phyloP scores from a whole-genome alignment of 2,797 vertebrate species.

The Anabacerthia variegaticeps region DNA sequence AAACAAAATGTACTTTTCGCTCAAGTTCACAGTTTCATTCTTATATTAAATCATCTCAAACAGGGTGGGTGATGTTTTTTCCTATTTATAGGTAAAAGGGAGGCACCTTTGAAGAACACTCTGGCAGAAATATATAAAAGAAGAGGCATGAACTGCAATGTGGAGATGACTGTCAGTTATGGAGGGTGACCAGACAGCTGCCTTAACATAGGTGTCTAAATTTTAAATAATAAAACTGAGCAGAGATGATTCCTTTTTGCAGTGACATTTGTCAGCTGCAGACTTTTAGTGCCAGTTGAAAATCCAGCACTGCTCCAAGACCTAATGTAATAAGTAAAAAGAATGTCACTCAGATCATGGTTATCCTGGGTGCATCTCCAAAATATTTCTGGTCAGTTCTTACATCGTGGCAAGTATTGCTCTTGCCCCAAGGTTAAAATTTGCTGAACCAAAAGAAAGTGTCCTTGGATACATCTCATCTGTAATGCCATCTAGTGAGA shows the following conservation, averaged over 20 bases:
- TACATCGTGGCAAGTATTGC: background rate
- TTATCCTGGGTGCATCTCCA: background rate
- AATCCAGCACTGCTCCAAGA: background rate
- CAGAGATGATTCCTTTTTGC: background rate
- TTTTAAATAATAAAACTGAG: background rate
- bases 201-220: background rate
- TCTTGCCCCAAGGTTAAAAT: background rate
- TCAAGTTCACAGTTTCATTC: background rate
- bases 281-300: background rate
- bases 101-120: background rate
- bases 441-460: background rate
- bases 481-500: background rate
- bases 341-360: background rate
- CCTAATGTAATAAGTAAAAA: background rate
- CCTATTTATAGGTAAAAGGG: background rate
- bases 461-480: background rate
- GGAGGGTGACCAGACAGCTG: background rate
- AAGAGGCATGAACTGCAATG: background rate
- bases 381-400: background rate
- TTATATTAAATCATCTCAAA: background rate
- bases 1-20: background rate
- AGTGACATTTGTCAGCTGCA: background rate
- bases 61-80: background rate
- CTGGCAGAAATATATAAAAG: background rate
- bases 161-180: background rate